phyloP scores from a whole-genome alignment of 2,113 vertebrate species.

The Megalops atlanticus region DNA sequence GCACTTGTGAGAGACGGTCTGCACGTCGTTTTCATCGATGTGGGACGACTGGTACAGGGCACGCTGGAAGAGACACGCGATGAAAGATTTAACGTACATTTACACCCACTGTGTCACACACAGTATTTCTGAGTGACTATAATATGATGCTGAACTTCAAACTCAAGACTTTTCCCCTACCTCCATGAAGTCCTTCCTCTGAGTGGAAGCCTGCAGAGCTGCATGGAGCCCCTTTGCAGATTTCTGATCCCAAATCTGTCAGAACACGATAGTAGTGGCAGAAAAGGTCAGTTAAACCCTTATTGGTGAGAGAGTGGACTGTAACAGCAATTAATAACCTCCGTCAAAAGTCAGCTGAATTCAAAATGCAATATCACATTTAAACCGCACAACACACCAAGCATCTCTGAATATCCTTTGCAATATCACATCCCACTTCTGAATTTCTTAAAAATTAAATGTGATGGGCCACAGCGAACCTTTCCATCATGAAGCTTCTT shows the following conservation, averaged over 20 bases:
- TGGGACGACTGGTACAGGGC: constrained; percentile 98
- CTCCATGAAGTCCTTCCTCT: constrained; percentile 98
- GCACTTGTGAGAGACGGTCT: constrained; percentile 98
- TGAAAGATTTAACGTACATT: background rate
- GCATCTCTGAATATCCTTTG: background rate
- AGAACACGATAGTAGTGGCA: constrained; percentile 25
- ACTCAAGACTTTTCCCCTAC: constrained; percentile 58
- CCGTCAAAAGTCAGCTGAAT: background rate
- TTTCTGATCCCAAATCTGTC: constrained; percentile 93
- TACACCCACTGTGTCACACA: background rate
- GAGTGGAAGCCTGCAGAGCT: constrained; percentile 86
- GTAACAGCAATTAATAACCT: background rate
- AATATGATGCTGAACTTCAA: background rate
- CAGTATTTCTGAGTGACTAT: background rate
- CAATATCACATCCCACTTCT: background rate
- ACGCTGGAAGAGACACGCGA: constrained; percentile 69
- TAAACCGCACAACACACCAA: background rate
- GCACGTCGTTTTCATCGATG: constrained; percentile 96
- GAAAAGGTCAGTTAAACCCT: constrained; percentile 1
- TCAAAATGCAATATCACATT: background rate
- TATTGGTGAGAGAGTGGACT: background rate
- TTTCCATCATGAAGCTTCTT: constrained; percentile 94
- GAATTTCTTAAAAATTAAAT: no score
- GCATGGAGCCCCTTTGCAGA: constrained; percentile 81
- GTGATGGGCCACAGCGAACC: no score